Evolutionary conservation across 2,113 vertebrate species (phyloP), one percentile per base, ranked within the genome.

Genomic region (Grus americana): DNA sequence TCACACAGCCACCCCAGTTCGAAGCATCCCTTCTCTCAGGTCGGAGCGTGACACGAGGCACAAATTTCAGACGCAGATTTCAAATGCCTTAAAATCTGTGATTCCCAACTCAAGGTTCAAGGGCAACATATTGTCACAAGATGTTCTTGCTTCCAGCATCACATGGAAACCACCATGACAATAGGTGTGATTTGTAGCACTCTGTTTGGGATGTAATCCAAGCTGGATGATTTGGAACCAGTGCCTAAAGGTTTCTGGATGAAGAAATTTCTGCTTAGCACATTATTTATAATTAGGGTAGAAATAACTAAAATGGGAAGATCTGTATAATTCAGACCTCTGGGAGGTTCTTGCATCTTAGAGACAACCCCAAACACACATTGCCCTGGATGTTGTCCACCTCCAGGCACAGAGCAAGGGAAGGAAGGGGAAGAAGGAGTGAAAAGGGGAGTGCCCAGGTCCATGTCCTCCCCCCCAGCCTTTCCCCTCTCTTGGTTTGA

Each of bases 51-150:
- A 24, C 73, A 71, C 1, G 3, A 58, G 88, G 3, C 84, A 40
- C 52, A 46, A 4, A 61, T 42, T 24, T 52, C 80, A 81, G 84
- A 22, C 11, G 11, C 5, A 21, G 52, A 47, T 62, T 86, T 76
- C 58, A 65, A 76, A 68, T 27, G 46, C 68, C 44, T 73, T 24
- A 19, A 90, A 63, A 2, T 44, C 44, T 0, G 0, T 1, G 30
- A 80, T 58, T 73, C 79, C 67, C 67, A 70, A 0, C 55, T 58
- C 73, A 5, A 46, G 34, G 19, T 11, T 46, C 67, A 92, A 76
- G 55, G 68, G 49, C 18, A 86, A 84, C 75, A 54, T n/a, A 12
- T 27, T 88, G 72, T 54, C 67, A 74, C 50, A 47, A 9, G 75
- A 42, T 70, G 71, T 73, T 87, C 79, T 20, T 38, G 44, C 38